These are phyloP conservation scores for Macrosoma leucophasiata DNA, from an alignment of 2,888 invertebrate genomes.

Conservation along the genomic window DNA sequence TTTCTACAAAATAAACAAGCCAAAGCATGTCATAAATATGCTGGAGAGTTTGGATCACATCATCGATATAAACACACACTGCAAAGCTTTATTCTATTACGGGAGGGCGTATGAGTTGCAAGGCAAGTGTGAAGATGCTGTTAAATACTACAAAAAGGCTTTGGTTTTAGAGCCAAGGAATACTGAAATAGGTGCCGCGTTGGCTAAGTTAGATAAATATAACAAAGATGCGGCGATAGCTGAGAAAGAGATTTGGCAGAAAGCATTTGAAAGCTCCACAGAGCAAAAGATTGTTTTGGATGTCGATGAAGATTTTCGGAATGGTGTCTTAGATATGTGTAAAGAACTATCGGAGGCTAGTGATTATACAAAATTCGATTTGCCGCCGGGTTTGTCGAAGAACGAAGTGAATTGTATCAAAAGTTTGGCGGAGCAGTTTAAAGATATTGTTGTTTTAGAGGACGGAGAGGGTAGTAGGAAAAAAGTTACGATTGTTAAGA, in stretches of 20 bases:
- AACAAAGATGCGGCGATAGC: constrained; percentile 32
- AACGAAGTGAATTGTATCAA: constrained; percentile 50
- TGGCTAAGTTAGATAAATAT: constrained; percentile 43
- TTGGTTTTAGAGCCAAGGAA: constrained; percentile 61
- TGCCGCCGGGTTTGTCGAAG: constrained; percentile 43
- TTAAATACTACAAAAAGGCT: constrained; percentile 52
- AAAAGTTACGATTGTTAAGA: constrained; percentile 46
- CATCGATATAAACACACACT: constrained; percentile 46
- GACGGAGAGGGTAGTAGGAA: constrained; percentile 41
- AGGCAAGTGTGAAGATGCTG: constrained; percentile 44
- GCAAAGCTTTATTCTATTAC: constrained; percentile 56
- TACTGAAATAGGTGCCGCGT: constrained; percentile 49
- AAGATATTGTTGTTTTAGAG: constrained; percentile 39
- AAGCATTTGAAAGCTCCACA: constrained; percentile 36
- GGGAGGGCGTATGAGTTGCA: constrained; percentile 48
- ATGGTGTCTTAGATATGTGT: constrained; percentile 49
- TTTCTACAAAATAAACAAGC: constrained; percentile 52
- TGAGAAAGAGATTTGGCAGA: constrained; percentile 55
- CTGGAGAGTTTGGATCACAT: constrained; percentile 48
- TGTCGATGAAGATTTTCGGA: constrained; percentile 52
- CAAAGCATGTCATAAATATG: constrained; percentile 50
- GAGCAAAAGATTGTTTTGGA: constrained; percentile 31
- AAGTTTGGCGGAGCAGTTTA: constrained; percentile 38
- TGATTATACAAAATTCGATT: constrained; percentile 48
- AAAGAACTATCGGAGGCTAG: constrained; percentile 43